Evolutionary conservation across 2,888 invertebrate species (phyloP).

Genomic region (Catocala sponsa): DNA sequence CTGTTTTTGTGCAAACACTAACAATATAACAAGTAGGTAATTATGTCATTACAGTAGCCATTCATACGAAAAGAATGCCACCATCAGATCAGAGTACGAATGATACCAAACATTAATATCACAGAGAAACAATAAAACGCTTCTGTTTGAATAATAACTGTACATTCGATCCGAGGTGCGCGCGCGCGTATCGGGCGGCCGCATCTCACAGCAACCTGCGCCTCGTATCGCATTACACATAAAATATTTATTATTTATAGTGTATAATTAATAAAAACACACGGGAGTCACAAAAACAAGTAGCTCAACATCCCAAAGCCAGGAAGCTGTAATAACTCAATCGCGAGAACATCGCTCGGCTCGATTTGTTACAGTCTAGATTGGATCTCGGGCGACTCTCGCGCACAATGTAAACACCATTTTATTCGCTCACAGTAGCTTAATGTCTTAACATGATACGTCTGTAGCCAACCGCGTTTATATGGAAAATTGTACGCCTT

Average conservation of each 20-base stretch:
- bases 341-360: slow-evolving; percentile 76
- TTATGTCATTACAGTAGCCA: slow-evolving; percentile 68
- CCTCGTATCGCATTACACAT: slow-evolving; percentile 83
- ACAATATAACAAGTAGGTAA: slow-evolving; percentile 49
- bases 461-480: slow-evolving; percentile 72
- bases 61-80: slow-evolving; percentile 46
- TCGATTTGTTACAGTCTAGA: slow-evolving; percentile 86
- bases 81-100: slow-evolving; percentile 57
- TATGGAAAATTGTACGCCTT: slow-evolving; percentile 60
- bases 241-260: slow-evolving; percentile 88
- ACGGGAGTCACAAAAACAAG: slow-evolving; percentile 86
- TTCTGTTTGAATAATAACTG: slow-evolving; percentile 79
- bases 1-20: slow-evolving; percentile 4
- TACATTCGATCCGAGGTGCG: slow-evolving; percentile 66
- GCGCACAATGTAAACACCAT: slow-evolving; percentile 71
- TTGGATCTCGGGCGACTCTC: slow-evolving; percentile 74
- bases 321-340: slow-evolving; percentile 88
- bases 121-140: slow-evolving; percentile 78
- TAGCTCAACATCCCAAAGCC: slow-evolving; percentile 70
- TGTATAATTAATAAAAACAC: slow-evolving; percentile 87
- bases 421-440: slow-evolving; percentile 65
- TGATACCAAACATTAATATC: slow-evolving; percentile 70
- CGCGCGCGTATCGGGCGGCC: slow-evolving; percentile 71
- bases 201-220: slow-evolving; percentile 76
- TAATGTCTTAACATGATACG: slow-evolving; percentile 82